A percentile compares a stretch with the other conserved stretches of the same genome.
Conservation (phyloP, 2,888 invertebrate genomes). For the Polydrusus tereticollis region DNA sequence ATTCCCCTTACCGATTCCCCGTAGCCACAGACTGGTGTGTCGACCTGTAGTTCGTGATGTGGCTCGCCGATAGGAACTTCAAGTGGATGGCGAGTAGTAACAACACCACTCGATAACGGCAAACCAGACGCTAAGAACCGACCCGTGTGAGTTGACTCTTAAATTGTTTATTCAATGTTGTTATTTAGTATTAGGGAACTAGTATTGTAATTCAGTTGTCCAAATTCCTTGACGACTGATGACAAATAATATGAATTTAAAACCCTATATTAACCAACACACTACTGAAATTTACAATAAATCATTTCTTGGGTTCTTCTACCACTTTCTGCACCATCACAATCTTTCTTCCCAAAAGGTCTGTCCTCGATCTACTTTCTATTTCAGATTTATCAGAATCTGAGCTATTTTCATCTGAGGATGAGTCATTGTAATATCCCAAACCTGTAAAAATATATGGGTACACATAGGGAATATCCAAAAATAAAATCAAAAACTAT, state of each 20-base stretch:
- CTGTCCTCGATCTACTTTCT: conserved; percentile 46
- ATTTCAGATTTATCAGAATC: conserved; percentile 71
- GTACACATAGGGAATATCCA: neutral
- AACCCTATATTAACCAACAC: conserved; percentile 7
- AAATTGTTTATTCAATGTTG: too few species aligned
- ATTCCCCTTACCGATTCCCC: too few species aligned
- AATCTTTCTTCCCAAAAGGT: conserved; percentile 58
- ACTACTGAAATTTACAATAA: neutral
- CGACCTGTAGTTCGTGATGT: too few species aligned
- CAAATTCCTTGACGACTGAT: too few species aligned
- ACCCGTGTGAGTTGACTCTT: too few species aligned
- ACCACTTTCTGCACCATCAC: conserved; percentile 3
- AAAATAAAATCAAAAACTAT: too few species aligned
- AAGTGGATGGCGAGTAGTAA: too few species aligned
- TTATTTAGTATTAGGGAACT: neutral
- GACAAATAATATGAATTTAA: too few species aligned
- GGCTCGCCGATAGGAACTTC: too few species aligned
- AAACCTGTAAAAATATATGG: conserved; percentile 62
- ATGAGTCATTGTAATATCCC: conserved; percentile 82
- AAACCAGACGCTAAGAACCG: too few species aligned
- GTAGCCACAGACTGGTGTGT: too few species aligned
- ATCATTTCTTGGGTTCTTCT: conserved; percentile 20
- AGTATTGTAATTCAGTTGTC: neutral
- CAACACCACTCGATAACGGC: too few species aligned
- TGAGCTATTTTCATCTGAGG: conserved; percentile 76